Base-by-base conservation (phyloP, 2,113 vertebrate genomes). In the Lutjanus erythropterus region DNA sequence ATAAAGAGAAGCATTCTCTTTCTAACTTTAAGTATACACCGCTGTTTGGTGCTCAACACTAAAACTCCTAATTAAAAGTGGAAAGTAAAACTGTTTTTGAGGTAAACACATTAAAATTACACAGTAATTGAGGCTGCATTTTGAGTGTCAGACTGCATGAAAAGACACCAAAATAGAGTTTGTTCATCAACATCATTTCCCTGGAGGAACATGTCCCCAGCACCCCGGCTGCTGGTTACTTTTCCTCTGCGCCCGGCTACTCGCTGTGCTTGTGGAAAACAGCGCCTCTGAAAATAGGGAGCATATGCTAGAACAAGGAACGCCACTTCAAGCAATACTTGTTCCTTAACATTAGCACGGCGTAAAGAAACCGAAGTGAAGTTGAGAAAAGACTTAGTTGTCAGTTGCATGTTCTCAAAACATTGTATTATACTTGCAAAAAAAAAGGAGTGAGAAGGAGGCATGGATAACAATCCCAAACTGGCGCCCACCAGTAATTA, bases 401-500 rank as follows among this genome's bases (percentile, higher is more conserved):
- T 86, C 77, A 74, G 75, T 81, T 75, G 49, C 29, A 27, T 81
- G 56, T 91, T 85, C 83, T 85, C 58, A 82, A 91, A 91, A 88
- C 84, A 88, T 86, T 80, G 41, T 77, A 60, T 83, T 78, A 80
- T 86, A 76, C 76, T 89, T 74, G 41, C 52, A 71, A 67, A 85
- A 86, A 81, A 71, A 67, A 85, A 86, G 77, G 78, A 82, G 44
- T 50, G 47, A 33, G 75, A 74, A 81, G 85, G 82, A 84, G 87
- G 80, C 83, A 77, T 59, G 71, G 86, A 86, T 86, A 89, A 87
- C 84, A 83, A 88, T 89, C 84, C 86, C 89, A 87, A 86, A 90
- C 88, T 85, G 78, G 89, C 88, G 81, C 89, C 91, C 90, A 91
- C 90, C 84, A 87, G 83, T 90, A 93, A 92, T 93, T 93, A 91